These are phyloP conservation scores for Lasioglossum vierecki DNA, from an alignment of 2,888 invertebrate genomes.

Conservation along the genomic window DNA sequence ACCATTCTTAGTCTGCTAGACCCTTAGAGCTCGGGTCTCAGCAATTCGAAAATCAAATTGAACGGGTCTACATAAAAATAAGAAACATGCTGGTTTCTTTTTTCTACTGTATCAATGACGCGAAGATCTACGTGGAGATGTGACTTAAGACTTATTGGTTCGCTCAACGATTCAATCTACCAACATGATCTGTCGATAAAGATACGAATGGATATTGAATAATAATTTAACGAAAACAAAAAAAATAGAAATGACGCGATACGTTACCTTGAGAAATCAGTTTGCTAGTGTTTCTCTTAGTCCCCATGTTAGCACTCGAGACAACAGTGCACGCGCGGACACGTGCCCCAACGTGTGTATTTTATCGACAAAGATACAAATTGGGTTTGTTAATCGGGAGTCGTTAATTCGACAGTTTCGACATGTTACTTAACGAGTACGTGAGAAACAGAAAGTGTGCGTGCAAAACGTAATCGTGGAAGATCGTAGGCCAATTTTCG, in stretches of 20 bases:
- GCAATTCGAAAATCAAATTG: conserved; percentile 6
- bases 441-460: conserved; percentile 54
- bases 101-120: not conserved
- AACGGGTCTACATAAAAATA: not conserved
- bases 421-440: conserved; percentile 60
- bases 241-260: conserved; percentile 26
- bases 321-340: conserved; percentile 53
- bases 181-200: not conserved
- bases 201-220: not conserved
- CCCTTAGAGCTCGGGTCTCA: not conserved
- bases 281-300: conserved; percentile 44
- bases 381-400: conserved; percentile 78
- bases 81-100: conserved; percentile 40
- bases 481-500: conserved; percentile 81
- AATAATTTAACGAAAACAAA: not conserved
- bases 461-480: conserved; percentile 72
- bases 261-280: conserved; percentile 56
- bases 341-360: conserved; percentile 47
- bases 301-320: conserved; percentile 42
- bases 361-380: conserved; percentile 55
- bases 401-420: conserved; percentile 62
- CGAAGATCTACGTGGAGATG: not conserved
- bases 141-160: conserved; percentile 1
- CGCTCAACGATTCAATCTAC: not conserved
- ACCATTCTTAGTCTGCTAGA: no score